Percentiles rank a stretch among this genome's conserved stretches.
phyloP scores from a whole-genome alignment of 2,888 invertebrate species.

The Thymelicus acteon region DNA sequence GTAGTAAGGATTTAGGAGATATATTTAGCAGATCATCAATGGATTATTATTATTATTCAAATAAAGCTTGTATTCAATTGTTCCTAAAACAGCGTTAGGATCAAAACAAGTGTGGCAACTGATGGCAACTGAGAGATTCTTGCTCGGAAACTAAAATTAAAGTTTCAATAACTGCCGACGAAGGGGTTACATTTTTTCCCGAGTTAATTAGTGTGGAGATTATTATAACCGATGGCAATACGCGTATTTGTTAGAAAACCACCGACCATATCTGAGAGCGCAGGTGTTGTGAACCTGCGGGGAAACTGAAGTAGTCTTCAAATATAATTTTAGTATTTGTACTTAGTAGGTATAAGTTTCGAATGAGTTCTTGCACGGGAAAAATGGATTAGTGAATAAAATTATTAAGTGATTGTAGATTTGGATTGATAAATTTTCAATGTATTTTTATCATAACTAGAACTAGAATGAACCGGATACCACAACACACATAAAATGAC shows the following conservation, averaged over 20 bases:
- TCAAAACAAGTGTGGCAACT: too few relatives aligned
- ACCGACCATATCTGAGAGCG: slow-evolving; percentile 57
- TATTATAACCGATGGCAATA: slow-evolving; percentile 65
- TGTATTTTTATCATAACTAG: not conserved
- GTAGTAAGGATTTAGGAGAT: too few relatives aligned
- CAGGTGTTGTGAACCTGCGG: slow-evolving; percentile 50
- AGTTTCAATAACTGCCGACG: not conserved
- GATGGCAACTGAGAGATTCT: not conserved
- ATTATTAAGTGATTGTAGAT: too few relatives aligned
- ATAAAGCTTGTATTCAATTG: too few relatives aligned
- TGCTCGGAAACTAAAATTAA: not conserved
- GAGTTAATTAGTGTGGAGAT: slow-evolving; percentile 61
- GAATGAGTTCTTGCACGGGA: too few relatives aligned
- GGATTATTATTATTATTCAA: too few relatives aligned
- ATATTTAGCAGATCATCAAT: too few relatives aligned
- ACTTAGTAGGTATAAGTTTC: too few relatives aligned
- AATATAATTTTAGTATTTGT: not conserved
- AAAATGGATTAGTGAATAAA: too few relatives aligned
- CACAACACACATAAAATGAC: too few relatives aligned
- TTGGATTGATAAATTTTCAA: not conserved
- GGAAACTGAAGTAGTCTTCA: slow-evolving; percentile 23
- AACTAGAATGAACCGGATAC: too few relatives aligned
- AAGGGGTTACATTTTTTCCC: slow-evolving; percentile 51
- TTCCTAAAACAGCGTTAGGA: not conserved
- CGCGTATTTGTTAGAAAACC: slow-evolving; percentile 66